Conservation (phyloP, 2,113 vertebrate genomes). For the Globicephala melas region DNA sequence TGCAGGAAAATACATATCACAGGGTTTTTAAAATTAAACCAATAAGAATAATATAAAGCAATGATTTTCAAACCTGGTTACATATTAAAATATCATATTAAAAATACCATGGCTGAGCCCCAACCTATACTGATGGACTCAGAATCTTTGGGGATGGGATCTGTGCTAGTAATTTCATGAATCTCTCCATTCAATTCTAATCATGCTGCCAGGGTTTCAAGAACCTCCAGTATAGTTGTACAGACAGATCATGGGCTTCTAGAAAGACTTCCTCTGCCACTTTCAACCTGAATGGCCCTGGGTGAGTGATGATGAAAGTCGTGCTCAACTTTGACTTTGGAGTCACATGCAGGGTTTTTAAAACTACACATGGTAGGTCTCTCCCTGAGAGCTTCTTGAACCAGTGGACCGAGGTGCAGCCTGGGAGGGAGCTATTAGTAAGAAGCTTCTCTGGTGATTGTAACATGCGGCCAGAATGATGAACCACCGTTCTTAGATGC, state of each 20-base stretch:
- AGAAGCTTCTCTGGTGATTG: neutral
- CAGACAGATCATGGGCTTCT: neutral
- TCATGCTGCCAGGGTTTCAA: neutral
- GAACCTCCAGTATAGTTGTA: neutral
- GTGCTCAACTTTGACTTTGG: neutral
- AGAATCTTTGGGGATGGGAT: neutral
- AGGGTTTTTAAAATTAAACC: neutral
- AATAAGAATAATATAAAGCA: neutral
- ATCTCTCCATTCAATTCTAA: neutral
- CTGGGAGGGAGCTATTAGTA: neutral
- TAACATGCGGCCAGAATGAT: neutral
- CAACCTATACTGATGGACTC: neutral
- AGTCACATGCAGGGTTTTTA: neutral
- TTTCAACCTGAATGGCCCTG: neutral
- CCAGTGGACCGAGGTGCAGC: neutral
- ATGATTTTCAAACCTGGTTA: neutral
- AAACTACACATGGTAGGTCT: neutral
- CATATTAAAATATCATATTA: neutral
- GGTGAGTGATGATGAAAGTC: neutral
- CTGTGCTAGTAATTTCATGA: neutral
- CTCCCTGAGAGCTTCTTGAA: neutral
- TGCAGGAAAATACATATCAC: neutral
- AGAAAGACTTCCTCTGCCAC: neutral
- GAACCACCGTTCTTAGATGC: neutral
- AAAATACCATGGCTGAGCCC: neutral